Evolutionary conservation across 2,797 vertebrate species (phyloP).

Genomic region (Tenualosa ilisha): DNA sequence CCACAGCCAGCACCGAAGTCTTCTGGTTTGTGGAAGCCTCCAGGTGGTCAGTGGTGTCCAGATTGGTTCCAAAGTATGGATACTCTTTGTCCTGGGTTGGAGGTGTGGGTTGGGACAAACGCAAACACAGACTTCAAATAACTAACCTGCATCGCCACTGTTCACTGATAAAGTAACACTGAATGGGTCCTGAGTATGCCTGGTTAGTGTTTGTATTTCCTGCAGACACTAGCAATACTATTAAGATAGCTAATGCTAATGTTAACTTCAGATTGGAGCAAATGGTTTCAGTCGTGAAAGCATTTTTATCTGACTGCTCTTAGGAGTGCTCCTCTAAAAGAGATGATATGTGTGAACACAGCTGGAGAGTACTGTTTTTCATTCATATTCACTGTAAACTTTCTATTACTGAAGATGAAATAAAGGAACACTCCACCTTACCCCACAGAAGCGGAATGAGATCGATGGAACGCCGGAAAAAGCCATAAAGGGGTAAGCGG

Average conservation of each 20-base stretch:
- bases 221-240: too few relatives aligned
- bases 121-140: neutral
- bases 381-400: neutral
- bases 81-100: constrained; percentile 60
- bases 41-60: constrained; percentile 72
- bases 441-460: constrained; percentile 83
- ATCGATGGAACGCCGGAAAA: constrained; percentile 89
- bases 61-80: constrained; percentile 73
- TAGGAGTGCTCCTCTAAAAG: too few relatives aligned
- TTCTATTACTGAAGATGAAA: neutral
- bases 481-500: constrained; percentile 86
- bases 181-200: too few relatives aligned
- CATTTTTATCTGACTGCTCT: too few relatives aligned
- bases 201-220: too few relatives aligned
- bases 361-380: too few relatives aligned
- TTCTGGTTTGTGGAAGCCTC: neutral
- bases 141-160: too few relatives aligned
- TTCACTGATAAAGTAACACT: too few relatives aligned
- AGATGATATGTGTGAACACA: too few relatives aligned
- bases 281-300: too few relatives aligned
- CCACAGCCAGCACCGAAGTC: constrained; percentile 47
- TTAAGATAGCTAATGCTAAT: too few relatives aligned
- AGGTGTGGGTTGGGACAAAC: neutral
- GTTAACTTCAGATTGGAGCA: too few relatives aligned
- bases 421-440: constrained; percentile 52